These are phyloP conservation scores for Cotesia typhae DNA, from an alignment of 1,140 invertebrate species.

Conservation along the genomic window DNA sequence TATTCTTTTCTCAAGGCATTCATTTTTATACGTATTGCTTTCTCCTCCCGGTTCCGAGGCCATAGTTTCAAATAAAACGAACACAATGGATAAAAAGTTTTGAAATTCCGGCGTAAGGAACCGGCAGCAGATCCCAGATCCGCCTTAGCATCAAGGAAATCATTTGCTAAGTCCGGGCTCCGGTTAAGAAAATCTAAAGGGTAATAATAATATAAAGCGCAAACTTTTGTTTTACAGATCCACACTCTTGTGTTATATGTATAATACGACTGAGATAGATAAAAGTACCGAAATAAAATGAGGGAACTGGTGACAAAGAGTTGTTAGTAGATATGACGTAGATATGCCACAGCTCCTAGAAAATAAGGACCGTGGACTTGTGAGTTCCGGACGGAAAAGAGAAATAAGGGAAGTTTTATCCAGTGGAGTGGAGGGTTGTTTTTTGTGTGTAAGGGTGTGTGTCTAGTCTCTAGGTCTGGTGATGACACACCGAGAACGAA, in stretches of 20 bases:
- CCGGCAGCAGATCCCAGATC: slow-evolving; percentile 28
- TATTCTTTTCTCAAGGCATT: not conserved
- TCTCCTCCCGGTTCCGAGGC: slow-evolving; percentile 20
- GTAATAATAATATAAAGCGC: not conserved
- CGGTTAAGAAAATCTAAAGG: slow-evolving; percentile 24
- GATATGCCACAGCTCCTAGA: not conserved
- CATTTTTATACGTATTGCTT: slow-evolving; percentile 11
- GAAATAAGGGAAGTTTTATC: not conserved
- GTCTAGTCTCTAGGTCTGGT: not conserved
- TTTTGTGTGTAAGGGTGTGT: too few species aligned
- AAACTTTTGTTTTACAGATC: too few species aligned
- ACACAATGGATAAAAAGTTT: slow-evolving; percentile 40
- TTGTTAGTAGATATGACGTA: slow-evolving; percentile 30
- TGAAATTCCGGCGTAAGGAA: slow-evolving; percentile 34
- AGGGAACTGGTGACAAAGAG: slow-evolving; percentile 35
- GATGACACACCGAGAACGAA: slow-evolving; percentile 19
- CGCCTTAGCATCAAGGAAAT: slow-evolving; percentile 45
- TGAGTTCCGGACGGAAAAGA: not conserved
- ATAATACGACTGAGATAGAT: too few species aligned
- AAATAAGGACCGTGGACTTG: slow-evolving; percentile 1
- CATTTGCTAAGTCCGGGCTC: slow-evolving; percentile 39
- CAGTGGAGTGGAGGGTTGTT: slow-evolving; percentile 8
- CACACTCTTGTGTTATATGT: too few species aligned
- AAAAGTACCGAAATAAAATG: too few species aligned
- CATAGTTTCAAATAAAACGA: slow-evolving; percentile 22